A percentile compares a stretch with the other conserved stretches of the same genome.
phyloP scores from a whole-genome alignment of 2,797 vertebrate species.

The Microctenopoma stevenorrisi region DNA sequence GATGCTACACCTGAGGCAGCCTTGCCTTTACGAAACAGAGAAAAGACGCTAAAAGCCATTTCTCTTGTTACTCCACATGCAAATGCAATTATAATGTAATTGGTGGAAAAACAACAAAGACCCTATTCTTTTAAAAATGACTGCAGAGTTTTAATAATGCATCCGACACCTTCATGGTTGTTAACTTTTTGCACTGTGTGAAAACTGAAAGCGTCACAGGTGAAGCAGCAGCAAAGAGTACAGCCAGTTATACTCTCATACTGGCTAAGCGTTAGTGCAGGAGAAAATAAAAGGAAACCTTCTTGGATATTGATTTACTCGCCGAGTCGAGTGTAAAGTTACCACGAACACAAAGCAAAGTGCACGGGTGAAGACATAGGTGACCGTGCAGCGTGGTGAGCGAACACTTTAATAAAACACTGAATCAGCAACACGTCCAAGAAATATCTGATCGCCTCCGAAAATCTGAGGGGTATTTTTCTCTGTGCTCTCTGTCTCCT shows the following conservation, averaged over 20 bases:
- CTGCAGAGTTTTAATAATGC: not conserved
- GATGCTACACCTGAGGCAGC: not conserved
- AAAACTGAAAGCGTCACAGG: conserved; percentile 8
- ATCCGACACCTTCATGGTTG: not conserved
- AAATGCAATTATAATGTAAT: too few relatives aligned
- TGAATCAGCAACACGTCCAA: conserved; percentile 21
- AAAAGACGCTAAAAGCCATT: too few relatives aligned
- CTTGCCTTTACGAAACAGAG: too few relatives aligned
- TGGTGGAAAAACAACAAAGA: not conserved
- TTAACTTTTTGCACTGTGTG: not conserved
- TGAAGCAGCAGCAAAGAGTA: conserved; percentile 12
- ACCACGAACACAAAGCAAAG: conserved; percentile 27
- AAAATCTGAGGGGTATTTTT: conserved; percentile 40
- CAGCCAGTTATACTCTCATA: conserved; percentile 1
- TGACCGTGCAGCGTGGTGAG: conserved; percentile 49
- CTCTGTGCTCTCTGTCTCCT: conserved; percentile 37
- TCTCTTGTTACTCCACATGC: too few relatives aligned
- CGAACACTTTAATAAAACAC: conserved; percentile 39
- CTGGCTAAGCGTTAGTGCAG: conserved; percentile 11
- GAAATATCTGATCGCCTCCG: conserved; percentile 28
- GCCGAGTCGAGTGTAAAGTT: conserved; percentile 40
- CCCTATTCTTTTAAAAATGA: not conserved
- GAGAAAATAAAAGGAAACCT: conserved; percentile 59
- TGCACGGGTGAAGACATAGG: conserved; percentile 50
- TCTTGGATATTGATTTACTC: conserved; percentile 54